These are phyloP conservation scores for Oryzias woworae DNA, from an alignment of 2,113 vertebrate species.

Conservation along the genomic window DNA sequence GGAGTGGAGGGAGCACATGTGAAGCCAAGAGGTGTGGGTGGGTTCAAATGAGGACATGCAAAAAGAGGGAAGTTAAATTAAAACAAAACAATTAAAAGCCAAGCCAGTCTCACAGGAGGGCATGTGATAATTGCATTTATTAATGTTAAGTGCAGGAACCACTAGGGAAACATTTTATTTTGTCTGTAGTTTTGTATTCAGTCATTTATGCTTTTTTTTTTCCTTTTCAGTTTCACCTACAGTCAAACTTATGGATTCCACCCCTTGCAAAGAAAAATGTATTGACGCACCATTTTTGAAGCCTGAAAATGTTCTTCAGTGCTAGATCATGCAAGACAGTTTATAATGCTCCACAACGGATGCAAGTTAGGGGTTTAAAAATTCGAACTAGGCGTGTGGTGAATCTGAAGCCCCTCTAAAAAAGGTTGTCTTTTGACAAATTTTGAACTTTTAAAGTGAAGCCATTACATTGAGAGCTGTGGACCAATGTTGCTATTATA, in stretches of 20 bases:
- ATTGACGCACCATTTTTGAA: not conserved
- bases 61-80: conserved; percentile 25
- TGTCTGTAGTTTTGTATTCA: too few relatives aligned
- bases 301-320: not conserved
- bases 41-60: conserved; percentile 5
- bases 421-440: not conserved
- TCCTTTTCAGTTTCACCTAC: not conserved
- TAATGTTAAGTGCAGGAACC: not conserved
- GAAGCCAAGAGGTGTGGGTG: conserved; percentile 2
- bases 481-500: not conserved
- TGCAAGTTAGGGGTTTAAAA: not conserved
- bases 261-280: not conserved
- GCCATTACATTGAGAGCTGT: not conserved
- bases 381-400: not conserved
- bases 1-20: conserved; percentile 14
- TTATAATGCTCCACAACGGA: not conserved
- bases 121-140: not conserved
- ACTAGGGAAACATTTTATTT: not conserved
- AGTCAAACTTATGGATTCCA: not conserved
- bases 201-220: not conserved
- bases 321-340: not conserved
- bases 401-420: not conserved
- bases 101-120: not conserved
- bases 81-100: not conserved
- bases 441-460: not conserved